A percentile compares a stretch with the other conserved stretches of the same genome.
phyloP scores from a whole-genome alignment of 23 tunicate genomes.

The Corella eumyota region DNA sequence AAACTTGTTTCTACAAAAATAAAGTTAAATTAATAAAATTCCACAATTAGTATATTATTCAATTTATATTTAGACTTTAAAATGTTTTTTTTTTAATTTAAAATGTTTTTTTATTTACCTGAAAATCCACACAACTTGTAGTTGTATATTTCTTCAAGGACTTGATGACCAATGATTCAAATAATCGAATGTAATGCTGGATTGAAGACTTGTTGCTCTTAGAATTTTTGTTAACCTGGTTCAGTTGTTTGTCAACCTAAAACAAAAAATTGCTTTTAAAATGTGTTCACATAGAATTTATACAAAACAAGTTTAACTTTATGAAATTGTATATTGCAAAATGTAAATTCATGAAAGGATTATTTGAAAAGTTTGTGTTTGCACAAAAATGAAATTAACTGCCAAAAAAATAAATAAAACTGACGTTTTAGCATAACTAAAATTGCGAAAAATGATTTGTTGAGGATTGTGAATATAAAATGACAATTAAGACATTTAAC shows the following conservation, averaged over 20 bases:
- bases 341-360: not conserved
- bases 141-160: constrained; percentile 66
- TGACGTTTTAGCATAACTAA: too few relatives aligned
- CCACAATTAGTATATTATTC: not conserved
- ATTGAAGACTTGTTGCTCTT: constrained; percentile 70
- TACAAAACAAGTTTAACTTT: not conserved
- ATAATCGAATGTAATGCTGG: constrained; percentile 74
- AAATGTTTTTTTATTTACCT: too few relatives aligned
- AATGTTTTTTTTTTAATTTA: not conserved
- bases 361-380: not conserved
- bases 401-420: too few relatives aligned
- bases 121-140: constrained; percentile 54
- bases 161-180: constrained; percentile 75
- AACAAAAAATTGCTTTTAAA: not conserved
- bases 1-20: constrained; percentile 38
- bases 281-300: not conserved
- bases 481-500: too few relatives aligned
- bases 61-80: not conserved
- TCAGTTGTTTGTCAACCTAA: constrained; percentile 69
- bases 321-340: not conserved
- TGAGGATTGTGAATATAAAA: too few relatives aligned
- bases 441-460: too few relatives aligned
- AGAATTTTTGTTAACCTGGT: constrained; percentile 29
- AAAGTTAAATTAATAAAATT: not conserved
- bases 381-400: too few relatives aligned